Evolutionary conservation across 2,888 invertebrate species (phyloP).

Genomic region (Oithona nana): DNA sequence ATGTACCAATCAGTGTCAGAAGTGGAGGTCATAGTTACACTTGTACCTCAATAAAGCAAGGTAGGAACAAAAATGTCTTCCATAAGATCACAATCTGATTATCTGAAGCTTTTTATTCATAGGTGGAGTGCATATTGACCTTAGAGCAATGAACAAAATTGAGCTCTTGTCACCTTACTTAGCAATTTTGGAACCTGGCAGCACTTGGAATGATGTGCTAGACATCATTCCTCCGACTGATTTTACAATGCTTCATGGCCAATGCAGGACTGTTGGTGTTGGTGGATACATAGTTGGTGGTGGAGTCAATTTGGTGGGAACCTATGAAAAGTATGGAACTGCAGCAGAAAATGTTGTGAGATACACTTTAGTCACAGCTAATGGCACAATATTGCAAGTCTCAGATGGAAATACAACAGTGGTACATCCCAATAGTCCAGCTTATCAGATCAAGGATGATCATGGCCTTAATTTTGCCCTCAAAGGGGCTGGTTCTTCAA

Average conservation of each 20-base stretch:
- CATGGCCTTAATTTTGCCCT: constrained; percentile 1
- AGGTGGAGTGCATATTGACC: neutral
- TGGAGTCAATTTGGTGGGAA: constrained; percentile 7
- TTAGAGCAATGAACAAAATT: neutral
- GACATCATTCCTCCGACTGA: neutral
- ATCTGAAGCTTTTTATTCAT: too few species aligned
- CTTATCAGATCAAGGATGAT: neutral
- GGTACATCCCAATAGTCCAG: neutral
- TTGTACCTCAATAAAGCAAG: neutral
- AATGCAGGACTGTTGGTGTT: constrained; percentile 12
- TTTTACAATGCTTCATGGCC: constrained; percentile 8
- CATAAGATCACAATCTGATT: too few species aligned
- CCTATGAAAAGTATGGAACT: neutral
- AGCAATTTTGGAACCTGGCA: neutral
- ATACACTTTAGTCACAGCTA: neutral
- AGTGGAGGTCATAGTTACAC: neutral
- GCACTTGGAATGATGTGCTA: neutral
- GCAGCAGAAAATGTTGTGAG: neutral
- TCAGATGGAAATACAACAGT: neutral
- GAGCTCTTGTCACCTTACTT: neutral
- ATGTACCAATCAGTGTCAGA: neutral
- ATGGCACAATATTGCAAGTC: neutral
- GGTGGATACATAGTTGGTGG: constrained; percentile 8
- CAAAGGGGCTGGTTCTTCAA: neutral
- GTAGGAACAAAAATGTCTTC: too few species aligned